Conservation (phyloP, 2,113 vertebrate genomes). For the Anoura caudifer region DNA sequence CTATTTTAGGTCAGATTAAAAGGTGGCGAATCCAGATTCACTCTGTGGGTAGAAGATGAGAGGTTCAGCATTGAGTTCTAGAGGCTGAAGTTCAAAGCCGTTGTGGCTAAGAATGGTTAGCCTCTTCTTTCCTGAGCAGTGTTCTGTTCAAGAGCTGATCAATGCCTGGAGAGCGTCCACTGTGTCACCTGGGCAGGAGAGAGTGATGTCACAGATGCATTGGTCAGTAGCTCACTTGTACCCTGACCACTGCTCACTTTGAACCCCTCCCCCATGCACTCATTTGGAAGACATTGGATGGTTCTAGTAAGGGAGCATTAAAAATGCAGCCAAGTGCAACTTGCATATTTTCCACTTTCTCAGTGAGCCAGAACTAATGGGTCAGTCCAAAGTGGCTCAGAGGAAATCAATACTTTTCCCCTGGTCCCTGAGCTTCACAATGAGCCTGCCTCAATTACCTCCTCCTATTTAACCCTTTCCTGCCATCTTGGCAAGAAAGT, state of each 20-base stretch:
- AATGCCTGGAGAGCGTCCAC: neutral
- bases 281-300: neutral
- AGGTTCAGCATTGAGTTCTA: neutral
- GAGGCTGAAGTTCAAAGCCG: neutral
- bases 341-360: conserved; percentile 51
- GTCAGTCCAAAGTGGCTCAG: conserved; percentile 63
- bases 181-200: neutral
- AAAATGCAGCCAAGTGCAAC: conserved; percentile 41
- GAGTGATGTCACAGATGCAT: neutral
- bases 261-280: neutral
- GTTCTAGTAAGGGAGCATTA: neutral
- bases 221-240: neutral
- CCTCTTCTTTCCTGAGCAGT: neutral
- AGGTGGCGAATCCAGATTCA: neutral
- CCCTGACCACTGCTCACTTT: neutral
- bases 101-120: rapidly evolving
- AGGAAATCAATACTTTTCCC: conserved; percentile 73
- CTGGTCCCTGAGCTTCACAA: neutral
- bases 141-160: neutral
- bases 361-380: conserved; percentile 76
- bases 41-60: neutral
- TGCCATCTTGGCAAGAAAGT: neutral
- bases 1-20: neutral
- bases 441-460: neutral
- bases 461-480: conserved; percentile 48